Percentiles rank a stretch among this genome's conserved stretches.
Evolutionary conservation across 2,113 vertebrate species (phyloP).

Genomic region (Agelaius phoeniceus): DNA sequence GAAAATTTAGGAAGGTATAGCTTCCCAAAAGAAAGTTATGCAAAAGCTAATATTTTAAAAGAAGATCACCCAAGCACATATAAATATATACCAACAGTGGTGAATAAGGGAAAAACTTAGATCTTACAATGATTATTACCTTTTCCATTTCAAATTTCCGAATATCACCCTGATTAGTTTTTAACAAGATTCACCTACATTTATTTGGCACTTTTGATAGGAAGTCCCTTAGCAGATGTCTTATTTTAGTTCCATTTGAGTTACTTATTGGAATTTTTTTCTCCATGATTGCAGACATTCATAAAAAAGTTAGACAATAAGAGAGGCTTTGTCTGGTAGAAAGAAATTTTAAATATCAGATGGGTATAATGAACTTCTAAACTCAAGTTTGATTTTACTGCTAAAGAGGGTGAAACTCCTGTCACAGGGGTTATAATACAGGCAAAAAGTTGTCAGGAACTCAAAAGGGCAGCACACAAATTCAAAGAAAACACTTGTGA

Average conservation of each 20-base stretch:
- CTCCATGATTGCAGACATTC: background rate
- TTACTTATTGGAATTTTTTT: background rate
- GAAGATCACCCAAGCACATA: background rate
- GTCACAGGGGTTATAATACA: background rate
- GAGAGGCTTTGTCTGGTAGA: background rate
- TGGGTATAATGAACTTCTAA: background rate
- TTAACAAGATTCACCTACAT: background rate
- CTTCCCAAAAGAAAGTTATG: background rate
- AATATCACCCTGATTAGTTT: background rate
- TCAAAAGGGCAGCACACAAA: background rate
- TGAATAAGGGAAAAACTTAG: background rate
- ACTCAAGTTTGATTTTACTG: background rate
- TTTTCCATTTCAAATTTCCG: background rate
- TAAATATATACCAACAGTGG: background rate
- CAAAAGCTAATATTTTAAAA: background rate
- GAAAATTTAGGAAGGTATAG: background rate
- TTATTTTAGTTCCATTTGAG: background rate
- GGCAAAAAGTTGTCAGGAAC: background rate
- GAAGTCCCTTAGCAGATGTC: background rate
- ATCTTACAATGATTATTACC: background rate
- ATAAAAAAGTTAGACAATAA: background rate
- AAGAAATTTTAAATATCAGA: background rate
- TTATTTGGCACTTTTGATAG: background rate
- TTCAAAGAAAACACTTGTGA: background rate
- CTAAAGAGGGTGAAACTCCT: background rate